phyloP scores from a whole-genome alignment of 2,888 invertebrate genomes.

The Allophyes oxyacanthae region DNA sequence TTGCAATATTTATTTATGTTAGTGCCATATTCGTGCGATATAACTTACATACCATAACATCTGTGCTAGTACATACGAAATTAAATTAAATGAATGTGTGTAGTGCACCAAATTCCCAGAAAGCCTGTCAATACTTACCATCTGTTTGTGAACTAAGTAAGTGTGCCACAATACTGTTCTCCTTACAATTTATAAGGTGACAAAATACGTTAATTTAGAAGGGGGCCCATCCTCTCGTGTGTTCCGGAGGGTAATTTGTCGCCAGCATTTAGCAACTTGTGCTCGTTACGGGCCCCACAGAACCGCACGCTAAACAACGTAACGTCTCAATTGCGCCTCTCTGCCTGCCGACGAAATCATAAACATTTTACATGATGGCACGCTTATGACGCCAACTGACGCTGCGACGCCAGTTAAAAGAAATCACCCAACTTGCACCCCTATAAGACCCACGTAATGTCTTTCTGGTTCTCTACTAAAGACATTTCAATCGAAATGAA shows the following conservation, averaged over 20 bases:
- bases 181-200: slow-evolving; percentile 56
- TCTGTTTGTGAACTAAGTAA: slow-evolving; percentile 33
- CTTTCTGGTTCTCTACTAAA: slow-evolving; percentile 8
- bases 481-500: slow-evolving; percentile 20
- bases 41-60: no score
- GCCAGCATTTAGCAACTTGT: slow-evolving; percentile 66
- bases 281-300: slow-evolving; percentile 62
- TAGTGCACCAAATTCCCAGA: slow-evolving; percentile 21
- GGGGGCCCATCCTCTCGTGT: slow-evolving; percentile 50
- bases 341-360: slow-evolving; percentile 59
- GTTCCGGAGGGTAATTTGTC: slow-evolving; percentile 62
- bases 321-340: slow-evolving; percentile 68
- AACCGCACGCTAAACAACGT: slow-evolving; percentile 62
- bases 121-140: slow-evolving; percentile 14
- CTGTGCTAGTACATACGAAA: not conserved
- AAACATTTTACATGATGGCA: slow-evolving; percentile 66
- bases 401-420: slow-evolving; percentile 43
- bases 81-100: slow-evolving; percentile 5
- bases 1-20: no score
- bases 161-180: slow-evolving; percentile 31
- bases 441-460: slow-evolving; percentile 11
- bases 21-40: no score
- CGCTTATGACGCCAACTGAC: slow-evolving; percentile 62
- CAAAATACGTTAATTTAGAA: slow-evolving; percentile 63
- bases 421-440: slow-evolving; percentile 29